A percentile compares a stretch with the other conserved stretches of the same genome.
These are phyloP conservation scores for Oriolus oriolus DNA, from an alignment of 2,113 vertebrate genomes.

Conservation along the genomic window DNA sequence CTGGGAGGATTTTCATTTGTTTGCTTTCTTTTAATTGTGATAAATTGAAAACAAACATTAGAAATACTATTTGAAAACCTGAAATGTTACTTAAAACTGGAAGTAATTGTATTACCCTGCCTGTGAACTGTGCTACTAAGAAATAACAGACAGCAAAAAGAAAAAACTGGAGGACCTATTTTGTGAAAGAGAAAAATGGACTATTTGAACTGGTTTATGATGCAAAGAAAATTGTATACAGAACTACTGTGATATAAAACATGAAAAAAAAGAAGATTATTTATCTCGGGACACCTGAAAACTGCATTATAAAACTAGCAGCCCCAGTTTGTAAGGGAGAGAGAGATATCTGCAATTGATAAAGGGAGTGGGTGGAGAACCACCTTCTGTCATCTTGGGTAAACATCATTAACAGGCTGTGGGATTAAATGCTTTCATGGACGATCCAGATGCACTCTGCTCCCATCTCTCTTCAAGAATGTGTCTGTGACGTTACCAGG, in stretches of 20 bases:
- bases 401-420: not conserved
- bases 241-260: not conserved
- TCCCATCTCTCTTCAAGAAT: not conserved
- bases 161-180: not conserved
- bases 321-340: not conserved
- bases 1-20: not conserved
- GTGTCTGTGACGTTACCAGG: not conserved
- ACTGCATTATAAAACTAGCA: not conserved
- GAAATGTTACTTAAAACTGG: not conserved
- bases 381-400: not conserved
- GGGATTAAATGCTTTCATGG: not conserved
- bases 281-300: not conserved
- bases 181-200: not conserved
- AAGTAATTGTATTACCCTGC: not conserved
- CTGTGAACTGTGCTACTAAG: not conserved
- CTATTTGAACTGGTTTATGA: not conserved
- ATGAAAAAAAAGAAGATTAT: not conserved
- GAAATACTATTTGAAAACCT: not conserved
- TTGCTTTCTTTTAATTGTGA: not conserved
- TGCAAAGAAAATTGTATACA: not conserved
- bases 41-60: not conserved
- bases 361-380: not conserved
- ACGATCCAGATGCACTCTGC: not conserved
- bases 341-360: slow-evolving; percentile 17
- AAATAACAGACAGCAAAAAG: not conserved